These are phyloP conservation scores for Troglohyphantes excavatus DNA, from an alignment of 2,888 invertebrate genomes.

Conservation along the genomic window DNA sequence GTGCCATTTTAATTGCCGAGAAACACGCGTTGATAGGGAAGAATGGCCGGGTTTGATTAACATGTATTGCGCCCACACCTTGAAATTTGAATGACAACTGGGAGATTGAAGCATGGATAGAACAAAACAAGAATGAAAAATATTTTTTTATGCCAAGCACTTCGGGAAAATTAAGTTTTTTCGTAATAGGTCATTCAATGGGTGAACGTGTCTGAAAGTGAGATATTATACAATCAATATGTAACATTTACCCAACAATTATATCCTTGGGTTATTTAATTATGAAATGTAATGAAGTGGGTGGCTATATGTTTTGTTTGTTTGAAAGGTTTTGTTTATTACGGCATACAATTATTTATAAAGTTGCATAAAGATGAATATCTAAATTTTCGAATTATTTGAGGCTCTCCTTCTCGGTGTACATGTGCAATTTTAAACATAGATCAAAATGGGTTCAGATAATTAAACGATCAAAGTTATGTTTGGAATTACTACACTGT, in stretches of 20 bases:
- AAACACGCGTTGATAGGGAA: conserved; percentile 4
- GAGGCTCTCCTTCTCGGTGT: too few relatives aligned
- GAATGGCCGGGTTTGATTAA: background rate
- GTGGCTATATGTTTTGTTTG: too few relatives aligned
- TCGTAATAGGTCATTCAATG: background rate
- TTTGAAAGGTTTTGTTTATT: too few relatives aligned
- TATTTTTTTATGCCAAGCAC: background rate
- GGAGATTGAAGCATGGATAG: background rate
- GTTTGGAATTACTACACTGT: too few relatives aligned
- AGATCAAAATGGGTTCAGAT: too few relatives aligned
- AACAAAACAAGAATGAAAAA: background rate
- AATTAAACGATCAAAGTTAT: too few relatives aligned
- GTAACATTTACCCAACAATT: background rate
- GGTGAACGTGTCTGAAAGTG: background rate
- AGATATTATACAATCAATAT: background rate
- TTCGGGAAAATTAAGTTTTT: background rate
- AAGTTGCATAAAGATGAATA: too few relatives aligned
- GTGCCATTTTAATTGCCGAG: conserved; percentile 33
- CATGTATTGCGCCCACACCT: background rate
- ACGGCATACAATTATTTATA: too few relatives aligned
- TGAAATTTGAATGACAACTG: background rate
- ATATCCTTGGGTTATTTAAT: too few relatives aligned
- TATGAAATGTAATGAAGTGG: too few relatives aligned
- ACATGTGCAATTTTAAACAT: too few relatives aligned
- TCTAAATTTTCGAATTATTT: too few relatives aligned